These are phyloP conservation scores for Eulemur rubriventer DNA, from an alignment of 2,797 vertebrate genomes.

Conservation along the genomic window DNA sequence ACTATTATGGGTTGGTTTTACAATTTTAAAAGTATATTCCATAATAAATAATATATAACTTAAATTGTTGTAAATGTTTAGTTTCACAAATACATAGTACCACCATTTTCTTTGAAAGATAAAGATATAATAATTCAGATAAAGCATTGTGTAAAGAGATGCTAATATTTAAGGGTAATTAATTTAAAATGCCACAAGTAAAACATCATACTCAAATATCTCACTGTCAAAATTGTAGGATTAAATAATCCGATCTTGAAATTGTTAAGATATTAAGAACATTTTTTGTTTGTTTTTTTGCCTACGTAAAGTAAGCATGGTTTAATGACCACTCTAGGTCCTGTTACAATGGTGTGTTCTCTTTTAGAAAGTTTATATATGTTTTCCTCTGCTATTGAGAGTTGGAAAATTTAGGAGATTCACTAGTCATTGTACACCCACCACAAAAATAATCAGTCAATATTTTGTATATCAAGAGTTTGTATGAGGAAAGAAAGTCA, in stretches of 20 bases:
- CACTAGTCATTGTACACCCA: not conserved
- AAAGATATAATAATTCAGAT: not conserved
- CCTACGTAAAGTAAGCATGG: slow-evolving; percentile 24
- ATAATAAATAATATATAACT: slow-evolving; percentile 20
- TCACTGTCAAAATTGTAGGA: not conserved
- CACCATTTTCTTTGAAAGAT: slow-evolving; percentile 38
- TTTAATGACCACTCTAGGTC: not conserved
- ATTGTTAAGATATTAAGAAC: not conserved
- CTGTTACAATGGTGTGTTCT: slow-evolving; percentile 9
- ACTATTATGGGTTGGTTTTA: slow-evolving; percentile 31
- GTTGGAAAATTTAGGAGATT: not conserved
- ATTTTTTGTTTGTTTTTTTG: not conserved
- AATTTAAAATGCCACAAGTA: not conserved
- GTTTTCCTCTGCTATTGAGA: not conserved
- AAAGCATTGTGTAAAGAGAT: slow-evolving; percentile 24
- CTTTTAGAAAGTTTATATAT: not conserved
- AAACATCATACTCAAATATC: slow-evolving; percentile 9
- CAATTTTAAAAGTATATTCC: slow-evolving; percentile 13
- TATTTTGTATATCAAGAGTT: slow-evolving; percentile 33
- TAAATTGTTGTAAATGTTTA: slow-evolving; percentile 42
- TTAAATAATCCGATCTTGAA: not conserved
- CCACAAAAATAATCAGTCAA: slow-evolving; percentile 16
- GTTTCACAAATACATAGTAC: not conserved
- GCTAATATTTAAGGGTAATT: slow-evolving; percentile 28
- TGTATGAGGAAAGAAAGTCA: slow-evolving; percentile 44